These are phyloP conservation scores for Dromococcyx pavoninus DNA, from an alignment of 2,797 vertebrate species.

Conservation along the genomic window DNA sequence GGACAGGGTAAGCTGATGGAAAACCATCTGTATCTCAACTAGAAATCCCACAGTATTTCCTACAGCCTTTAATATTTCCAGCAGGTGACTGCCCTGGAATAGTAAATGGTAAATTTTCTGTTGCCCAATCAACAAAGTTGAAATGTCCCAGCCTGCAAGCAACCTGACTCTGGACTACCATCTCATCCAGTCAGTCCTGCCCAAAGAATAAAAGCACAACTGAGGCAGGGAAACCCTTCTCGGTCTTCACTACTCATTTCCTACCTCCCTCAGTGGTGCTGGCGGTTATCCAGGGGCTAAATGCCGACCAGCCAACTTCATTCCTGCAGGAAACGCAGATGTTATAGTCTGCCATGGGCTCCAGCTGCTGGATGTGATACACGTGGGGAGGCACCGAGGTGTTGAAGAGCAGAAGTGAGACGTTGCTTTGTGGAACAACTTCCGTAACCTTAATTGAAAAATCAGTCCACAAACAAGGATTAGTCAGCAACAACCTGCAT, in stretches of 20 bases:
- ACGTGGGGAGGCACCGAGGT: slow-evolving; percentile 82
- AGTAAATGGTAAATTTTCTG: neutral
- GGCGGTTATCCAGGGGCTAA: slow-evolving; percentile 82
- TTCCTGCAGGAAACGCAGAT: slow-evolving; percentile 89
- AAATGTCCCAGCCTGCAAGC: neutral
- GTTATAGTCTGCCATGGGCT: slow-evolving; percentile 85
- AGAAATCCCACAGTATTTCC: neutral
- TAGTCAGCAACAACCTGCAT: slow-evolving; percentile 35
- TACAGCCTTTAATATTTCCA: neutral
- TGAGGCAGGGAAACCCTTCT: neutral
- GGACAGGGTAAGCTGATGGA: neutral
- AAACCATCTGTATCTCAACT: neutral
- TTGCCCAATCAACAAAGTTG: neutral
- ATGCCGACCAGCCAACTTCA: slow-evolving; percentile 83
- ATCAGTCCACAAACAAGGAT: slow-evolving; percentile 8
- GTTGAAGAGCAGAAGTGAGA: slow-evolving; percentile 64
- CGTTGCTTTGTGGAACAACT: slow-evolving; percentile 24
- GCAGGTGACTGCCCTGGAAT: neutral
- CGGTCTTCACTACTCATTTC: neutral
- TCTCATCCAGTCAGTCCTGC: neutral
- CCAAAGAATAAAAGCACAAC: accelerated
- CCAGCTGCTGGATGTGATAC: slow-evolving; percentile 80
- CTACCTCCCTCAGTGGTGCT: slow-evolving; percentile 93
- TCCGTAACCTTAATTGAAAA: slow-evolving; percentile 70
- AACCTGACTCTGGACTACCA: neutral